phyloP scores from a whole-genome alignment of 2,888 invertebrate genomes.

The Piscicola geometra region DNA sequence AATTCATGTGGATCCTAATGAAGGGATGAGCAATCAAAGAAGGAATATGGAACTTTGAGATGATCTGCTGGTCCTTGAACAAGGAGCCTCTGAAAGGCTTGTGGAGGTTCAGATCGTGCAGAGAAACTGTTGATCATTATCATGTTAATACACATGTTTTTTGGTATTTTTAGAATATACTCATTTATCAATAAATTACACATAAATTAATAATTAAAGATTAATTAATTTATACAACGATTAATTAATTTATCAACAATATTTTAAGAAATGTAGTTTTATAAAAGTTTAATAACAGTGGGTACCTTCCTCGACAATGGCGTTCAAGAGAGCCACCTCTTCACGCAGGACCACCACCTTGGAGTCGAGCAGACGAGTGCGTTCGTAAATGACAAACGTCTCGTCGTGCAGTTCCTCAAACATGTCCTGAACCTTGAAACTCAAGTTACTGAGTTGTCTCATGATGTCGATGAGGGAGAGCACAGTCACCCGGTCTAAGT shows the following conservation, averaged over 20 bases:
- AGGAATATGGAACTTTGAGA: constrained; percentile 53
- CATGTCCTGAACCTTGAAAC: constrained; percentile 29
- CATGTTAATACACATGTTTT: background rate
- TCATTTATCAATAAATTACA: background rate
- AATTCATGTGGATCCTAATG: too few species aligned
- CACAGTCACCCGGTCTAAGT: constrained; percentile 32
- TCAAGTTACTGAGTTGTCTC: constrained; percentile 23
- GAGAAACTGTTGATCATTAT: constrained; percentile 63
- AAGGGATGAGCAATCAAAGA: too few species aligned
- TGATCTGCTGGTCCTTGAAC: constrained; percentile 86
- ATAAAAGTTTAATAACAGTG: background rate
- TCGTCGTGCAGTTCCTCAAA: constrained; percentile 27
- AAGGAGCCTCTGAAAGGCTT: constrained; percentile 93
- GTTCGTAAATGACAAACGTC: constrained; percentile 8
- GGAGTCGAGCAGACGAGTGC: constrained; percentile 13
- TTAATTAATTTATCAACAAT: background rate
- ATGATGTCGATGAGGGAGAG: constrained; percentile 6
- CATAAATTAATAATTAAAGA: background rate
- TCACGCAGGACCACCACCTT: constrained; percentile 22
- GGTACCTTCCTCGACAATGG: constrained; percentile 31
- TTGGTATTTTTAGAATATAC: background rate
- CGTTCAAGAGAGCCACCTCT: constrained; percentile 23
- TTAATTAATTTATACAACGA: background rate
- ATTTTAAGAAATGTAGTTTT: background rate
- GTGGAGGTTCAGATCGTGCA: constrained; percentile 90